Evolutionary conservation across 2,797 vertebrate genomes (phyloP).

Genomic region (Pogonophryne albipinna): DNA sequence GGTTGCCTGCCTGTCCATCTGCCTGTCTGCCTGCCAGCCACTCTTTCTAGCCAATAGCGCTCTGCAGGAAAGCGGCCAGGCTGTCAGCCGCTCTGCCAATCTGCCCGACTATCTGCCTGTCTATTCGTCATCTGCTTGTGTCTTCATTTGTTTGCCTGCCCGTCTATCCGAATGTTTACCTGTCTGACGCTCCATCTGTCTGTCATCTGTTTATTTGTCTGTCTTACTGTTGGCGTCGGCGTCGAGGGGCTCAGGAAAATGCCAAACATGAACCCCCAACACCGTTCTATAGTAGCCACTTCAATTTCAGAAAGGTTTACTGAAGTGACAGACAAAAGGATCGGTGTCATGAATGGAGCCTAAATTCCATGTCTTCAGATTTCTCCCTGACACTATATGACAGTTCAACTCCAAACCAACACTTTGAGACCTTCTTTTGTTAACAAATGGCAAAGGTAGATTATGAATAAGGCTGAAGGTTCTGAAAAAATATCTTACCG

Average conservation of each 20-base stretch:
- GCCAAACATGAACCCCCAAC: conserved; percentile 33
- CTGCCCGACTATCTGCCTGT: conserved; percentile 71
- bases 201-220: conserved; percentile 41
- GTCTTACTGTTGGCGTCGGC: conserved; percentile 37
- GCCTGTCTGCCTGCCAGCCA: conserved; percentile 79
- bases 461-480: no score
- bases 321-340: neutral
- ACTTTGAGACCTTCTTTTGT: neutral
- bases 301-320: conserved; percentile 13
- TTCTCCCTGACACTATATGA: neutral
- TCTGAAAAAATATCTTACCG: no score
- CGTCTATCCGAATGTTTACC: conserved; percentile 66
- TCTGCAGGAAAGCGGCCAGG: conserved; percentile 71
- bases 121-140: conserved; percentile 75
- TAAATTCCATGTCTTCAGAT: conserved; percentile 1
- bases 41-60: conserved; percentile 70
- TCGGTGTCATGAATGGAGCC: neutral
- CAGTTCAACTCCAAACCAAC: neutral
- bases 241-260: conserved; percentile 35
- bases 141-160: conserved; percentile 70
- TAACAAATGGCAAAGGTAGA: neutral
- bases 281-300: neutral
- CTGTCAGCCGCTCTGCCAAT: conserved; percentile 76
- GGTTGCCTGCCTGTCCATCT: conserved; percentile 72
- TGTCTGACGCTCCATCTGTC: conserved; percentile 66